A percentile compares a stretch with the other conserved stretches of the same genome.
These are phyloP conservation scores for Macropis europaea DNA, from an alignment of 2,888 invertebrate genomes.

Conservation along the genomic window DNA sequence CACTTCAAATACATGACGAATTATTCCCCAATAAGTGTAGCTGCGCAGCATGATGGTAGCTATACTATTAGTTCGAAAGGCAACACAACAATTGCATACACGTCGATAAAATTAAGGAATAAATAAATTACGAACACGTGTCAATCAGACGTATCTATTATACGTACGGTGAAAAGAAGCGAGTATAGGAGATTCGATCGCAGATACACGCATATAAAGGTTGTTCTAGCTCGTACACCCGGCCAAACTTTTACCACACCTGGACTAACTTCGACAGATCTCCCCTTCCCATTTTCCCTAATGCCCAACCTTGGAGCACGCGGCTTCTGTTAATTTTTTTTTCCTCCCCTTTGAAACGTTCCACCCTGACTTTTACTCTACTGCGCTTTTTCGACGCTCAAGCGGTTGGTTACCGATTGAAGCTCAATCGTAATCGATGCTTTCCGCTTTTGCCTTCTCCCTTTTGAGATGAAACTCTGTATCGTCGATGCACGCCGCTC, in stretches of 20 bases:
- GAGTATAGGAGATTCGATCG: conserved; percentile 40
- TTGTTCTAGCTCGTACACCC: conserved; percentile 59
- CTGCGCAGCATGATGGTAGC: no score
- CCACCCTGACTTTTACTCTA: conserved; percentile 40
- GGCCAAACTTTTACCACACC: conserved; percentile 66
- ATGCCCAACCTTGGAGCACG: conserved; percentile 48
- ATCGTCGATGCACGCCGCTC: neutral
- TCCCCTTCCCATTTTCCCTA: conserved; percentile 47
- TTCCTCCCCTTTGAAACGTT: conserved; percentile 47
- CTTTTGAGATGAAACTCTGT: conserved; percentile 24
- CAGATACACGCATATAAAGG: conserved; percentile 50
- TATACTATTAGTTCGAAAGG: neutral
- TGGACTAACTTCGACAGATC: conserved; percentile 56
- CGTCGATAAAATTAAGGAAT: neutral
- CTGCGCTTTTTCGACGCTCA: conserved; percentile 46
- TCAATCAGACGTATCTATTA: conserved; percentile 6
- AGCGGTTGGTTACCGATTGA: conserved; percentile 39
- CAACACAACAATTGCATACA: neutral
- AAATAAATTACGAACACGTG: neutral
- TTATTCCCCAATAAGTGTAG: no score
- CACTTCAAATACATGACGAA: no score
- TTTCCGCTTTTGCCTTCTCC: conserved; percentile 27
- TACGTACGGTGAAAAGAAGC: conserved; percentile 17
- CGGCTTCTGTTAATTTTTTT: conserved; percentile 55
- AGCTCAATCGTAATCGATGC: conserved; percentile 44